phyloP scores from a whole-genome alignment of 2,888 invertebrate species.

The Biston stratarius region DNA sequence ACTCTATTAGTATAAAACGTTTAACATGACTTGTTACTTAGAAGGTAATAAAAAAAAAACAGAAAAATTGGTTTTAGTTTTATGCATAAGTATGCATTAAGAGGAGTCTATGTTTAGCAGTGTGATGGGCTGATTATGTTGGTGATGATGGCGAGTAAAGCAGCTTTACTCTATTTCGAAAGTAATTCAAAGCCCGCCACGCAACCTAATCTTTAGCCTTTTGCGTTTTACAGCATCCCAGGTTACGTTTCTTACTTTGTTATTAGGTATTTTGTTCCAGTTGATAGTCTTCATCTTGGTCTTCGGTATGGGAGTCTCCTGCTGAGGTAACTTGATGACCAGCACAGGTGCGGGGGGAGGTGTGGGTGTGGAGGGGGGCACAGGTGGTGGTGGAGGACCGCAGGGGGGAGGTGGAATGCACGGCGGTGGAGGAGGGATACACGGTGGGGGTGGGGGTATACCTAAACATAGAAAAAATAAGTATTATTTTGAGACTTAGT shows the following conservation, averaged over 20 bases:
- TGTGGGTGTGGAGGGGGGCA: slow-evolving; percentile 74
- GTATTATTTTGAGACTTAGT: not conserved
- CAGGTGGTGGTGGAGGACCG: slow-evolving; percentile 75
- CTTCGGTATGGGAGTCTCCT: slow-evolving; percentile 97
- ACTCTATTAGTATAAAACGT: too few relatives aligned
- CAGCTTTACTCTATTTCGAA: too few relatives aligned
- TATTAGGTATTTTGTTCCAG: slow-evolving; percentile 98
- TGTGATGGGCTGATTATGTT: too few relatives aligned
- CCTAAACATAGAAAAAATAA: slow-evolving; percentile 41
- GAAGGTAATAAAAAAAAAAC: too few relatives aligned
- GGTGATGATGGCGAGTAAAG: too few relatives aligned
- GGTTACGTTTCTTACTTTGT: slow-evolving; percentile 89
- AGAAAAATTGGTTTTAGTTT: too few relatives aligned
- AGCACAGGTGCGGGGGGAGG: slow-evolving; percentile 70
- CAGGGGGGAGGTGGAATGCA: slow-evolving; percentile 65
- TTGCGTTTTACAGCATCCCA: too few relatives aligned
- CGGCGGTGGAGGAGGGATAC: slow-evolving; percentile 59
- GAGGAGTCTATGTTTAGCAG: too few relatives aligned
- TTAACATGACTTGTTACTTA: too few relatives aligned
- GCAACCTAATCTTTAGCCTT: too few relatives aligned
- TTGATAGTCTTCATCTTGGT: slow-evolving; percentile 99
- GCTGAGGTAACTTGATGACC: slow-evolving; percentile 91
- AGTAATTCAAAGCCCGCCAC: too few relatives aligned
- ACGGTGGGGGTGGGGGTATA: slow-evolving; percentile 44
- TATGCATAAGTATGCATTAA: too few relatives aligned